These are phyloP conservation scores for Drosophila mimetica DNA, from an alignment of 2,888 invertebrate species.

Conservation along the genomic window DNA sequence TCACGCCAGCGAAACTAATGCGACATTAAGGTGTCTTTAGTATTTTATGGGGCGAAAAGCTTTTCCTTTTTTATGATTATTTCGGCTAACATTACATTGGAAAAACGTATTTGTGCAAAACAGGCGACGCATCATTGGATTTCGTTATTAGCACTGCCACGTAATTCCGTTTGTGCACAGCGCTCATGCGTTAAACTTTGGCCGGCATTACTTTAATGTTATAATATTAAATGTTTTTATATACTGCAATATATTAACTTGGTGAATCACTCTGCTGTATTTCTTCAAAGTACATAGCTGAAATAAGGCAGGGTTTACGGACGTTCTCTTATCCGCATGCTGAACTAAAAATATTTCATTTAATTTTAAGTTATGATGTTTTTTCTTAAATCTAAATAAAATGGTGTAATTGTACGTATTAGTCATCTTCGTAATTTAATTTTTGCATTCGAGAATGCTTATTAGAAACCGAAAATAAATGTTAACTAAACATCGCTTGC, in stretches of 20 bases:
- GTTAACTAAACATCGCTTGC: no score
- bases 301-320: no score
- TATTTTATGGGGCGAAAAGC: conserved; percentile 48
- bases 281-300: no score
- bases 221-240: no score
- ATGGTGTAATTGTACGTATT: conserved; percentile 31
- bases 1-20: conserved; percentile 58
- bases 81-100: conserved; percentile 40
- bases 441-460: not conserved
- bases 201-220: not conserved
- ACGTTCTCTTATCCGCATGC: no score
- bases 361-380: no score
- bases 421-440: not conserved
- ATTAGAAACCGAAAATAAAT: no score
- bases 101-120: conserved; percentile 9
- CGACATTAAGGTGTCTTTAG: conserved; percentile 62
- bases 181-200: not conserved
- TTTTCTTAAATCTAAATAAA: no score
- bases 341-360: no score
- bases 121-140: conserved; percentile 46
- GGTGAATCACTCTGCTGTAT: no score
- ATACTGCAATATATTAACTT: no score
- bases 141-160: conserved; percentile 46
- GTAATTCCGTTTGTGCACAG: conserved; percentile 50
- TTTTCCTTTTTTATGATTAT: conserved; percentile 41